Evolutionary conservation across 1,140 invertebrate species (phyloP), one percentile per base, ranked within the genome.

Genomic region (Neuroterus valhalla): DNA sequence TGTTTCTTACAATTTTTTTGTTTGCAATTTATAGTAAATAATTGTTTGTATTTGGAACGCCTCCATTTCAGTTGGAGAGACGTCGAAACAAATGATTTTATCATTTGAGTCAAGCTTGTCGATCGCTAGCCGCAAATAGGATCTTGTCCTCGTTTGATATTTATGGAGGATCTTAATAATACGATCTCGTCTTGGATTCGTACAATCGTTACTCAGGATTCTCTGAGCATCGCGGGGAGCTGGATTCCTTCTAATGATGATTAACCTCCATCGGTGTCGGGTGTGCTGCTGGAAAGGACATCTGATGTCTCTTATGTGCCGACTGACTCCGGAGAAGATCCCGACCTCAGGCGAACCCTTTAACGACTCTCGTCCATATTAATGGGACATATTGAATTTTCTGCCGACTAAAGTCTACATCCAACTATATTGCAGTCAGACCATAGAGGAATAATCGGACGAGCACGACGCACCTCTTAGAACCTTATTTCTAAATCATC

Each of bases 171-270:
- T 62, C 55, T 31, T 62, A 62, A 62, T 62, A 62, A 26, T 26
- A 26, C 55, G 55, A 62, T 62, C 55, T 62, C 55, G 55, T 62
- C 23, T 62, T 31, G 31, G 55, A 38, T 38, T 62, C 55, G 55
- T 15, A 62, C 55, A 62, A 62, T 62, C 55, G 26, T 62, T 62
- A 62, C 31, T 62, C 55, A 62, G 55, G 55, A 62, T 62, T 62
- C 55, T 62, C 4, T 62, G 55, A 62, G 55, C 55, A 62, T 62
- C 55, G 31, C 55, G 26, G 55, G 55, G 21, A 62, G 55, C 55
- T 62, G 55, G 55, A 62, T 62, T 62, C 55, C 55, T 31, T 62
- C 55, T 62, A 62, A 38, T 62, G 55, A 62, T 62, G 55, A 62
- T 62, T 62, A 62, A 62, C 55, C 55, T 62, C 8, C 55, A n/a